phyloP scores from a whole-genome alignment of 2,797 vertebrate species.

The Artibeus jamaicensis region DNA sequence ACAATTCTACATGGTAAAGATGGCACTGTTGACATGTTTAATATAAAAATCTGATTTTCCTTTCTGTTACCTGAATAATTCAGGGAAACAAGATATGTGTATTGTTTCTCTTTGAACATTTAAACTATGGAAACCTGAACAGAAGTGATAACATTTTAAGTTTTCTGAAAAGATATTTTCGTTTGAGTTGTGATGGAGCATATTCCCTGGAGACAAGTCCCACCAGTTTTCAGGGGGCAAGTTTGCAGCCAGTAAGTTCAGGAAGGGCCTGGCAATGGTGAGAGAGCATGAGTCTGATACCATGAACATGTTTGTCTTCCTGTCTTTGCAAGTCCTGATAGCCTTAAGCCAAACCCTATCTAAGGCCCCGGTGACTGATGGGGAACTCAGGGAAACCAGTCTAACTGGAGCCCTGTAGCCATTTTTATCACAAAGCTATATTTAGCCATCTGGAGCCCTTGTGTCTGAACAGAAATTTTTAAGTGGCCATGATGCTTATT shows the following conservation, averaged over 20 bases:
- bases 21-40: not conserved
- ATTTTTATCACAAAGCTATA: conserved; percentile 1
- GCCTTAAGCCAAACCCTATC: not conserved
- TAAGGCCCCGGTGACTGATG: not conserved
- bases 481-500: not conserved
- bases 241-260: not conserved
- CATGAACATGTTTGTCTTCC: not conserved
- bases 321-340: not conserved
- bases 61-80: not conserved
- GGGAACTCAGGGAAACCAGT: not conserved
- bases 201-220: not conserved
- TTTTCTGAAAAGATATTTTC: not conserved
- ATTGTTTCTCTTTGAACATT: not conserved
- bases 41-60: not conserved
- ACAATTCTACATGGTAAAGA: not conserved
- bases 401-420: not conserved
- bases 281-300: not conserved
- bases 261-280: not conserved
- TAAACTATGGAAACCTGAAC: not conserved
- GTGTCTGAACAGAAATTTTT: not conserved
- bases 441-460: conserved; percentile 15
- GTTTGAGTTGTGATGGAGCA: not conserved
- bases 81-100: not conserved
- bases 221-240: not conserved
- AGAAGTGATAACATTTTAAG: not conserved